A percentile compares a stretch with the other conserved stretches of the same genome.
These are phyloP conservation scores for Paramisgurnus dabryanus DNA, from an alignment of 2,113 vertebrate species.

Conservation along the genomic window DNA sequence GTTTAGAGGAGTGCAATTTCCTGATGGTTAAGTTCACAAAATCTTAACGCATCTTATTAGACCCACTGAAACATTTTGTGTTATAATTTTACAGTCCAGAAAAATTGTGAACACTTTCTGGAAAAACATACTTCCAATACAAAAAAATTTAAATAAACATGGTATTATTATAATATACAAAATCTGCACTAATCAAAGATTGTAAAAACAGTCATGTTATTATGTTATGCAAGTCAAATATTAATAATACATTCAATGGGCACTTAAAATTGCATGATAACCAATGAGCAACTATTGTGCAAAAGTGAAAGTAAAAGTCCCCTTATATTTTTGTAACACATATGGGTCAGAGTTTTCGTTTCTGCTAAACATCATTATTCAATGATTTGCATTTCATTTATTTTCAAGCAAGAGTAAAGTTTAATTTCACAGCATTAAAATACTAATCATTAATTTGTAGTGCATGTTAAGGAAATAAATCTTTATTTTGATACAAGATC, in stretches of 20 bases:
- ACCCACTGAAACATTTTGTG: no score
- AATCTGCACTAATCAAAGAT: no score
- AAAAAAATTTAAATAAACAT: no score
- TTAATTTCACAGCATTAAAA: not conserved
- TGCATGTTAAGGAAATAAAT: not conserved
- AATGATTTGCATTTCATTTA: not conserved
- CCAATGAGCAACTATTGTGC: not conserved
- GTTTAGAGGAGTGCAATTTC: not conserved
- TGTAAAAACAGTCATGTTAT: no score
- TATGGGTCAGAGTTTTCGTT: not conserved
- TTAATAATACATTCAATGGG: no score
- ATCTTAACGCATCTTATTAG: no score
- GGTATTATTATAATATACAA: no score
- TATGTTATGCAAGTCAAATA: no score
- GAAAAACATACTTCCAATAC: no score
- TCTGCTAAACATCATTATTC: slow-evolving; percentile 28
- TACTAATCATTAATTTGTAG: not conserved
- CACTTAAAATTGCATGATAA: not conserved
- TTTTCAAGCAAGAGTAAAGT: not conserved
- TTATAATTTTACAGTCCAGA: not conserved
- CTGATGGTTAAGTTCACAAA: no score
- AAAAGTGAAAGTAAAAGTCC: slow-evolving; percentile 10
- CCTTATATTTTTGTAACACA: no score
- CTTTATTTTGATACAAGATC: slow-evolving; percentile 6
- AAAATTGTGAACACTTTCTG: not conserved